Evolutionary conservation across 2,888 invertebrate genomes (phyloP).

Genomic region (Elmis aenea): DNA sequence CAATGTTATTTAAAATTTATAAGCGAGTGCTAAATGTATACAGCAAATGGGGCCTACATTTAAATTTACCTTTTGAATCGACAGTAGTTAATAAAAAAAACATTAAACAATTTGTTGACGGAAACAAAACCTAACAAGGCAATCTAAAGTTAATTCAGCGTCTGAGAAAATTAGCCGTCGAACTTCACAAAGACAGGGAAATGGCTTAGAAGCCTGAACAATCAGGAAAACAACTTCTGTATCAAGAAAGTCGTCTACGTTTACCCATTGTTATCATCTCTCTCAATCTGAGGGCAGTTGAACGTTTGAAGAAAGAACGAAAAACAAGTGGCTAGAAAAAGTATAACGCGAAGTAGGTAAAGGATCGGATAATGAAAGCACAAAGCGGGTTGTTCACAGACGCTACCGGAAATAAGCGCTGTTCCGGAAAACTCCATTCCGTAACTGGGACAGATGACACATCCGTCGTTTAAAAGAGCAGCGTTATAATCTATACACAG

Average conservation of each 20-base stretch:
- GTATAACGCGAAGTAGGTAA: constrained; percentile 21
- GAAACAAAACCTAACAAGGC: constrained; percentile 30
- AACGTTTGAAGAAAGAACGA: constrained; percentile 13
- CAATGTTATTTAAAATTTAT: too few species aligned
- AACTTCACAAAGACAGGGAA: constrained; percentile 30
- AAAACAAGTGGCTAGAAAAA: constrained; percentile 18
- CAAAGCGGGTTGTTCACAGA: constrained; percentile 27
- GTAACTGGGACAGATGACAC: constrained; percentile 24
- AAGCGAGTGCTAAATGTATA: too few species aligned
- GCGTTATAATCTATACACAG: too few species aligned
- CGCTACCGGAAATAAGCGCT: constrained; percentile 30
- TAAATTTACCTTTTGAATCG: too few species aligned
- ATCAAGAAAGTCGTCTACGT: constrained; percentile 9
- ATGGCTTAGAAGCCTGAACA: constrained; percentile 29
- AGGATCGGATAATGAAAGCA: constrained; percentile 28
- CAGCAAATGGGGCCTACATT: too few species aligned
- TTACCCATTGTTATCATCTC: constrained; percentile 11
- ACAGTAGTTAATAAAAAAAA: too few species aligned
- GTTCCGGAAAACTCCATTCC: constrained; percentile 28
- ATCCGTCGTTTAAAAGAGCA: constrained; percentile 25
- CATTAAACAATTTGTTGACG: constrained; percentile 30
- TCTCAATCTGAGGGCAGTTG: too few species aligned
- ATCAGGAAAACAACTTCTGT: constrained; percentile 27
- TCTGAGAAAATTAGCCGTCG: constrained; percentile 31
- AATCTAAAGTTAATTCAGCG: constrained; percentile 28